These are phyloP conservation scores for Loris lydekkerianus DNA, from an alignment of 2,797 vertebrate species.

Conservation along the genomic window DNA sequence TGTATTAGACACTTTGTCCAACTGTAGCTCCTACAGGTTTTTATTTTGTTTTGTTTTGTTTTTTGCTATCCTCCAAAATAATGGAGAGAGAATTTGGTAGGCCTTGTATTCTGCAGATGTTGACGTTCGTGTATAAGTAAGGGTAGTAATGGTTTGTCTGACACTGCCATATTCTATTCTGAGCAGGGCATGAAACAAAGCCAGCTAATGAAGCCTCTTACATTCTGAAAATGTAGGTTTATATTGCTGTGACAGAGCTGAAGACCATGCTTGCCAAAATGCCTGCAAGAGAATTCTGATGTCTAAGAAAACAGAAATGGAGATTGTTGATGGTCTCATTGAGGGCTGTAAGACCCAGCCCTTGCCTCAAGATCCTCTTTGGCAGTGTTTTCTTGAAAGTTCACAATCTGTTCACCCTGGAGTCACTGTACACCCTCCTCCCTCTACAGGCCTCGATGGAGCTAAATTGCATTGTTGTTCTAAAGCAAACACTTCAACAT, in stretches of 20 bases:
- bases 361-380: constrained; percentile 98
- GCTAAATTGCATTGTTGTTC: constrained; percentile 99
- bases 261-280: constrained; percentile 94
- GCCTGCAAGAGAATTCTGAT: constrained; percentile 96
- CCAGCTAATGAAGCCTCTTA: constrained; percentile 54
- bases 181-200: neutral
- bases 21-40: neutral
- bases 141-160: neutral
- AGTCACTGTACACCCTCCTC: constrained; percentile 92
- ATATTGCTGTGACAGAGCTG: constrained; percentile 98
- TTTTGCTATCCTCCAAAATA: neutral
- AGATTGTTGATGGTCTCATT: constrained; percentile 98
- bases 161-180: neutral
- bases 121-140: neutral
- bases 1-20: neutral
- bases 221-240: constrained; percentile 90
- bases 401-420: constrained; percentile 93
- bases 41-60: neutral
- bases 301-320: constrained; percentile 97
- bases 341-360: constrained; percentile 96
- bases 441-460: constrained; percentile 95
- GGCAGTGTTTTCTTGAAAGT: constrained; percentile 98
- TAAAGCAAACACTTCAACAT: constrained; percentile 97
- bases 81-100: constrained; percentile 3
- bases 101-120: neutral